Percentiles rank a stretch among this genome's conserved stretches.
phyloP scores from a whole-genome alignment of 2,113 vertebrate species.

The Campylomormyrus tamandua region DNA sequence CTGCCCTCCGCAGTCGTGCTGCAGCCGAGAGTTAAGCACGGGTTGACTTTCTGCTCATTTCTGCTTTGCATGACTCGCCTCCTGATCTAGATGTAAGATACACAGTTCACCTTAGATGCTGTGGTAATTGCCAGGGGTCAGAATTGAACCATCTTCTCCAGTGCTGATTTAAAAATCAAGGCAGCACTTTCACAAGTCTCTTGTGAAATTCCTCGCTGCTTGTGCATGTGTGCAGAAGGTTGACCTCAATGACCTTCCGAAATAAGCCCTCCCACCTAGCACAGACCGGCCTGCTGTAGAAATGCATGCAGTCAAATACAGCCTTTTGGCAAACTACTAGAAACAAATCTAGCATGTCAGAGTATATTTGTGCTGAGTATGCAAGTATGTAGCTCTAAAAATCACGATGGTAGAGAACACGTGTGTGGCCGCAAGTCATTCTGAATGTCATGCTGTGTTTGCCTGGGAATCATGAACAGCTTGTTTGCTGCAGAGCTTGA shows the following conservation, averaged over 20 bases:
- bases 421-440: not conserved
- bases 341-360: not conserved
- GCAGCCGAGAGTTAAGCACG: not conserved
- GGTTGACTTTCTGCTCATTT: not conserved
- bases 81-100: not conserved
- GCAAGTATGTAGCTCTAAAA: not conserved
- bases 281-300: not conserved
- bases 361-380: not conserved
- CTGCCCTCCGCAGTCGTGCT: not conserved
- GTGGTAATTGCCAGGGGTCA: not conserved
- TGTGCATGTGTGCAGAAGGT: not conserved
- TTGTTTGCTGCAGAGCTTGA: not conserved
- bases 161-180: not conserved
- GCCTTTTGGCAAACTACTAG: not conserved
- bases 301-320: not conserved
- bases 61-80: not conserved
- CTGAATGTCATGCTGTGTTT: not conserved
- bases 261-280: not conserved
- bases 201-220: not conserved
- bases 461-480: not conserved
- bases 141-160: too few species aligned
- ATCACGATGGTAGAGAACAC: not conserved
- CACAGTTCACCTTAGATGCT: not conserved
- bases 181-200: not conserved
- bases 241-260: not conserved